phyloP scores from a whole-genome alignment of 2,888 invertebrate species.

The Drepanosiphum platanoidis region DNA sequence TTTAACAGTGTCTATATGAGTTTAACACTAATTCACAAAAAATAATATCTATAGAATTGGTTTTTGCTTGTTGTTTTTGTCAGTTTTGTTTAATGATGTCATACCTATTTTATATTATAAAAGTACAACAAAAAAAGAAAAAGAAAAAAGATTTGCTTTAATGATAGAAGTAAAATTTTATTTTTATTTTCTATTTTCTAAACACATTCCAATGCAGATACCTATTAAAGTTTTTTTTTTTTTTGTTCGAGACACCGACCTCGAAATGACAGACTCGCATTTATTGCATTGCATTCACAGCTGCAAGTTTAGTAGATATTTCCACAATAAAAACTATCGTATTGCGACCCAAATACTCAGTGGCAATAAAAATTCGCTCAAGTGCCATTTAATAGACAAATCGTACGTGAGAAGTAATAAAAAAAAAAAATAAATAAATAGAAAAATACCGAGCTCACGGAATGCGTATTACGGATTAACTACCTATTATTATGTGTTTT shows the following conservation, averaged over 20 bases:
- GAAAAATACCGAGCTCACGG: neutral
- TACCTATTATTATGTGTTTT: neutral
- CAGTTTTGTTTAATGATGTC: too few species aligned
- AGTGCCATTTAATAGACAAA: conserved; percentile 13
- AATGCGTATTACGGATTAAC: neutral
- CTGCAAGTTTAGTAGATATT: conserved; percentile 4
- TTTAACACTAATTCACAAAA: too few species aligned
- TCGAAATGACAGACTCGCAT: neutral
- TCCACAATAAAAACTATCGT: neutral
- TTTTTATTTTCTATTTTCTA: neutral
- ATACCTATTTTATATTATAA: too few species aligned
- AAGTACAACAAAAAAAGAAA: too few species aligned
- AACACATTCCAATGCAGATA: neutral
- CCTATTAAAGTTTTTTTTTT: neutral
- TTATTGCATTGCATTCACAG: neutral
- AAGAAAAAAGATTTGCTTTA: too few species aligned
- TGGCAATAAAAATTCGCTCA: neutral
- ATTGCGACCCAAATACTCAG: conserved; percentile 25
- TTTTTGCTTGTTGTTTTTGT: too few species aligned
- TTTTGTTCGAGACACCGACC: neutral
- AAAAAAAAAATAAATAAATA: conserved; percentile 2
- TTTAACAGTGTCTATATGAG: too few species aligned
- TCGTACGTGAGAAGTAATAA: neutral
- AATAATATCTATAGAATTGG: too few species aligned
- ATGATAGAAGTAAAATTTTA: neutral